These are phyloP conservation scores for Bugulina stolonifera DNA, from an alignment of 2,888 invertebrate species.

Conservation along the genomic window DNA sequence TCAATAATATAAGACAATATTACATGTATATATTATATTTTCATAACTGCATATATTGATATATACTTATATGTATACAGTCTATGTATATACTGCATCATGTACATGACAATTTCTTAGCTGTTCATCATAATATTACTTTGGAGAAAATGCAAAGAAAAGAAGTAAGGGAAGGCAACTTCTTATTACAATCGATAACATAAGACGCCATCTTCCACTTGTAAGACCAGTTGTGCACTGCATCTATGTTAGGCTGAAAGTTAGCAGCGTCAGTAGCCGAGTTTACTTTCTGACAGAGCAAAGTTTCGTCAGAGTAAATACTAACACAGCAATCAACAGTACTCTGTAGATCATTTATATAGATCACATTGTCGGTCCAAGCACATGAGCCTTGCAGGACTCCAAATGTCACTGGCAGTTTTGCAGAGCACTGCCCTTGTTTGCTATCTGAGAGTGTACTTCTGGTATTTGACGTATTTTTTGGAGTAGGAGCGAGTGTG, in stretches of 20 bases:
- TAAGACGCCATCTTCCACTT: slow-evolving; percentile 33
- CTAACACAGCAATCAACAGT: neutral
- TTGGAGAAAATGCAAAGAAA: no score
- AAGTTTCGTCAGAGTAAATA: neutral
- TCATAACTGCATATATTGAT: no score
- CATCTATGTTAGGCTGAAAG: neutral
- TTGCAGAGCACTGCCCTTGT: no score
- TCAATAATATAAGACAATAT: no score
- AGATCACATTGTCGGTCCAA: no score
- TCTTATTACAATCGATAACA: no score
- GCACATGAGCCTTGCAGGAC: slow-evolving; percentile 5
- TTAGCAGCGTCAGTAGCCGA: neutral
- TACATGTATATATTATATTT: no score
- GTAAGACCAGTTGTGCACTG: neutral
- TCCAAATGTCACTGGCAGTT: slow-evolving; percentile 11
- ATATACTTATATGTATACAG: no score
- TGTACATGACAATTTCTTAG: no score
- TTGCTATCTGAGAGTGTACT: neutral
- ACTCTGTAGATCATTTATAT: neutral
- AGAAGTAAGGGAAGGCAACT: no score
- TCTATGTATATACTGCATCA: no score
- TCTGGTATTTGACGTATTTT: neutral
- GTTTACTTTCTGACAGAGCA: neutral
- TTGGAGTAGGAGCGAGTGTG: neutral
- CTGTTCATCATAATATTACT: no score